Percentiles rank a stretch among this genome's conserved stretches.
Conservation (phyloP, 2,888 invertebrate species). For the Rhyacophila evoluta region DNA sequence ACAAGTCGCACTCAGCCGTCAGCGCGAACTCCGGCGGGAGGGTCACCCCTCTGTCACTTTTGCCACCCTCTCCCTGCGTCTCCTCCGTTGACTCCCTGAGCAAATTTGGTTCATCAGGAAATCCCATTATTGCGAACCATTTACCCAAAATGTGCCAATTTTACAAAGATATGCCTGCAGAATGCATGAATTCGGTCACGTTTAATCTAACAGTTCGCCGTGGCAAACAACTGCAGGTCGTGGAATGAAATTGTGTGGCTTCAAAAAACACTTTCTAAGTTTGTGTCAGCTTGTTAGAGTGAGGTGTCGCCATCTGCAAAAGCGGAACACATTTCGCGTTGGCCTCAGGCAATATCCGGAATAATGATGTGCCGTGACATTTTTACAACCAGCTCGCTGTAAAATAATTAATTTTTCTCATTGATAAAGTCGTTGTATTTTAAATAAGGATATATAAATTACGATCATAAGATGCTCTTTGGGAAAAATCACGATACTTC, state of each 20-base stretch:
- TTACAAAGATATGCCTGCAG: conserved; percentile 28
- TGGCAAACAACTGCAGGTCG: conserved; percentile 19
- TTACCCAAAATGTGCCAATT: conserved; percentile 51
- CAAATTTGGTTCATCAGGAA: conserved; percentile 55
- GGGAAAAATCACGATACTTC: no score
- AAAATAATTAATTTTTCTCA: no score
- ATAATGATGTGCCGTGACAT: no score
- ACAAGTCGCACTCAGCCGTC: conserved; percentile 30
- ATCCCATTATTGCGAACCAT: conserved; percentile 55
- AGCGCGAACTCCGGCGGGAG: conserved; percentile 14
- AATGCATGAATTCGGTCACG: background rate
- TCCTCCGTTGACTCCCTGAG: conserved; percentile 29
- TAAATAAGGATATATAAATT: no score
- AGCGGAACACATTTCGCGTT: conserved; percentile 12
- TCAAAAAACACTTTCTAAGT: conserved; percentile 37
- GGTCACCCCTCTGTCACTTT: conserved; percentile 10
- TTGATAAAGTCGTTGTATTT: no score
- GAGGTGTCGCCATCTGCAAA: conserved; percentile 35
- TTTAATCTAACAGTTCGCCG: background rate
- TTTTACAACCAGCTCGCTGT: no score
- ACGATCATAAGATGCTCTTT: no score
- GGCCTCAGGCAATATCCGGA: conserved; percentile 1
- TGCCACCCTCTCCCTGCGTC: background rate
- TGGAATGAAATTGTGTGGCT: conserved; percentile 31
- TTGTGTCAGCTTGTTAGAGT: conserved; percentile 36